Evolutionary conservation across 2,888 invertebrate genomes (phyloP), one percentile per base, ranked within the genome.

Genomic region (Synergus japonicus): DNA sequence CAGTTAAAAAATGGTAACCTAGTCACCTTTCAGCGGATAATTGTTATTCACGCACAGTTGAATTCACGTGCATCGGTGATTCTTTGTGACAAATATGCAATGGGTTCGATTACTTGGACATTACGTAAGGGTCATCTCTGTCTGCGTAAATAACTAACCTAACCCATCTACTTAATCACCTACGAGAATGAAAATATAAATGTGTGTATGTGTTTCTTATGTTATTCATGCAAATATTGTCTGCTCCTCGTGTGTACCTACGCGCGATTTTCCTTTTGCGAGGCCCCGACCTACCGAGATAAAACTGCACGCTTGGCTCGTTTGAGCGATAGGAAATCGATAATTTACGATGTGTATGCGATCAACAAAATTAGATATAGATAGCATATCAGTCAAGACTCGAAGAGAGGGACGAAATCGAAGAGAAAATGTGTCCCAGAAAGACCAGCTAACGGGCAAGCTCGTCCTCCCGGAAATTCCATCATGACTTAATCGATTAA

Each of bases 271-370:
- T 69, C 49, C n/a, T 64, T 60, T 54, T 67, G 58, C 79, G 81
- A 77, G 79, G 83, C 79, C 79, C 77, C 83, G 79, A 60, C 60
- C 60, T 60, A 60, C 22, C 60, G 10, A 78, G 79, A 83, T 84
- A 81, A 69, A 84, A 82, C 77, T 81, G 77, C 84, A 29, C 3
- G 81, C 82, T 85, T 79, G 83, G 79, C 82, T 83, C 82, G 82
- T 82, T 83, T 84, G 58, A 82, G 82, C 81, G 82, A 85, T 85
- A 82, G 85, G 83, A 85, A 85, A 85, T 85, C 85, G 81, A 85
- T 85, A 85, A 80, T 83, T 85, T 79, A 82, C 84, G 86, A 82
- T 83, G 84, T 83, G 81, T 79, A 82, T 76, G 37, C 49, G 69
- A 46, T 69, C 49, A 69, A 49, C 29, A 69, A 69, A 49, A 69